Conservation (phyloP, 1,140 invertebrate species). For the Riptortus pedestris region DNA sequence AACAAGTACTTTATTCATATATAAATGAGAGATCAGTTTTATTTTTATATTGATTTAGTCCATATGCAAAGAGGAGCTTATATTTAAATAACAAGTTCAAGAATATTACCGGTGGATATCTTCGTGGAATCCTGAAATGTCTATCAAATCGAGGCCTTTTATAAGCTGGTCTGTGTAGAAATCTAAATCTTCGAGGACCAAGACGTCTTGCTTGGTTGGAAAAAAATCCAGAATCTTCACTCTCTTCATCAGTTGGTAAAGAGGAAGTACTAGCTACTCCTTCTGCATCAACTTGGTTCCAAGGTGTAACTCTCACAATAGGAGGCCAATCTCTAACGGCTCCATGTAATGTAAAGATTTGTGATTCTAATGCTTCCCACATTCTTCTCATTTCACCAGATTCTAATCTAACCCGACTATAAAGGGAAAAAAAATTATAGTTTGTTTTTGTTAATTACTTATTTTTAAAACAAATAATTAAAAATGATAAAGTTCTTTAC, state of each 20-base stretch:
- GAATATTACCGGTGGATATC: background rate
- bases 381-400: slow-evolving; percentile 45
- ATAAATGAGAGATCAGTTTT: too few species aligned
- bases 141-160: slow-evolving; percentile 1
- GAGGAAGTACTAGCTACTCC: slow-evolving; percentile 3
- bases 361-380: slow-evolving; percentile 50
- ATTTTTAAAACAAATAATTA: background rate
- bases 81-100: too few species aligned
- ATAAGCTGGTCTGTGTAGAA: slow-evolving; percentile 4
- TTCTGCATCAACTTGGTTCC: slow-evolving; percentile 3
- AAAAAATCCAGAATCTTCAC: background rate
- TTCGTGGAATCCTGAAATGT: background rate
- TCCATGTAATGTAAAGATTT: slow-evolving; percentile 45
- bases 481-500: background rate
- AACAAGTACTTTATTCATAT: too few species aligned
- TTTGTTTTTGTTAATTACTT: background rate
- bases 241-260: slow-evolving; percentile 6
- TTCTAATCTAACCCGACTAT: slow-evolving; percentile 28
- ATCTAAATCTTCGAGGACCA: slow-evolving; percentile 1
- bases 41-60: too few species aligned
- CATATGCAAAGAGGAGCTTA: too few species aligned
- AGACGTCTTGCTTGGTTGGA: background rate
- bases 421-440: background rate
- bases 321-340: slow-evolving; percentile 35
- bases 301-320: background rate